phyloP scores from a whole-genome alignment of 2,113 vertebrate genomes.

The Lonchura striata region DNA sequence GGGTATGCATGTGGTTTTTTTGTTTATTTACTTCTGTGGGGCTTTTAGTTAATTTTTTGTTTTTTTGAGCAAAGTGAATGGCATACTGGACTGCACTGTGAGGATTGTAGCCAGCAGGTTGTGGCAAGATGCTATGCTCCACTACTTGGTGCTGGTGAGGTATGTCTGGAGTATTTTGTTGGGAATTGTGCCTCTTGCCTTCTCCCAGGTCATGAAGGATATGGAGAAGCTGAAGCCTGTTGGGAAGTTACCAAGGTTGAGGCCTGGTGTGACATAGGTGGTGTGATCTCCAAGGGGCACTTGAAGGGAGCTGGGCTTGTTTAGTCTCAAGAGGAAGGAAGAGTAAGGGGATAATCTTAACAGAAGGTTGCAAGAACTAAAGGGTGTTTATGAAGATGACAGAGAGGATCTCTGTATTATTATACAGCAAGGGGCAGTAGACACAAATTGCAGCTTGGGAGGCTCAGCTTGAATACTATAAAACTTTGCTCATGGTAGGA shows the following conservation, averaged over 20 bases:
- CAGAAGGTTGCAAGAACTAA: neutral
- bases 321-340: neutral
- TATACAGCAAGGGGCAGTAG: neutral
- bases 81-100: neutral
- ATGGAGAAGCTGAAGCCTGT: neutral
- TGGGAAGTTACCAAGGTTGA: neutral
- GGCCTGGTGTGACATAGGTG: neutral
- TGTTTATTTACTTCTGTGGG: neutral
- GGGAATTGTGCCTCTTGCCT: neutral
- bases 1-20: neutral
- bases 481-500: neutral
- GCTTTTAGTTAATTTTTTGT: neutral
- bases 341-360: neutral
- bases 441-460: neutral
- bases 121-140: neutral
- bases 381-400: neutral
- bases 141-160: neutral
- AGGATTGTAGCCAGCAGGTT: neutral
- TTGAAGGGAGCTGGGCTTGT: neutral
- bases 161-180: neutral
- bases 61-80: neutral
- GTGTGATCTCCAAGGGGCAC: neutral
- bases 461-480: neutral
- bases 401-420: fast-evolving
- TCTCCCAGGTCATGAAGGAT: neutral